A percentile compares a stretch with the other conserved stretches of the same genome.
Evolutionary conservation across 2,797 vertebrate species (phyloP).

Genomic region (Carcharodon carcharias): DNA sequence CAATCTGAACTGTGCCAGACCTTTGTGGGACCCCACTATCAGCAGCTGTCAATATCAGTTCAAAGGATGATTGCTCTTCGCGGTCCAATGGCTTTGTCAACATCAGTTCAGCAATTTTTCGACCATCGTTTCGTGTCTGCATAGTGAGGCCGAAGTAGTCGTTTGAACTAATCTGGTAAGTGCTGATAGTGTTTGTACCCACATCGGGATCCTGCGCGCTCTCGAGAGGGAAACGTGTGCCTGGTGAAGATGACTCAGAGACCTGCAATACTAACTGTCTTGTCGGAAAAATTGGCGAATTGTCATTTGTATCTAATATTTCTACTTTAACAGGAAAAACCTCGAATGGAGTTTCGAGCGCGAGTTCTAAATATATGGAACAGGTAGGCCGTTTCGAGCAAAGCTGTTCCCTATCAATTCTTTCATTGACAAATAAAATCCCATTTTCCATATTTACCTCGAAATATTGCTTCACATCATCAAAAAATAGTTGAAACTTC

Average conservation of each 20-base stretch:
- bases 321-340: constrained; percentile 61
- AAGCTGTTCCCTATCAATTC: constrained; percentile 67
- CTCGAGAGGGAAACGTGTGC: constrained; percentile 60
- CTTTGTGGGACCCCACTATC: constrained; percentile 65
- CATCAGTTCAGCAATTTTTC: constrained; percentile 62
- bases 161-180: constrained; percentile 61
- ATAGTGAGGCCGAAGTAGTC: constrained; percentile 65
- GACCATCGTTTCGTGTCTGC: constrained; percentile 53
- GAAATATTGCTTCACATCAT: too few relatives aligned
- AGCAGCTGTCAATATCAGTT: constrained; percentile 61
- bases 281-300: constrained; percentile 52
- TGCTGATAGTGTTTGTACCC: constrained; percentile 58
- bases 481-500: too few relatives aligned
- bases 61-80: constrained; percentile 59
- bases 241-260: constrained; percentile 52
- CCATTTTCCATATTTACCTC: too few relatives aligned
- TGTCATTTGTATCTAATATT: constrained; percentile 65
- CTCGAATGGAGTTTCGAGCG: constrained; percentile 59
- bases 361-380: constrained; percentile 60
- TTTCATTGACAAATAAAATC: constrained; percentile 46
- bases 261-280: constrained; percentile 53
- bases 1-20: constrained; percentile 61
- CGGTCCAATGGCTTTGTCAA: constrained; percentile 65
- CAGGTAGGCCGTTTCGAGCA: constrained; percentile 58
- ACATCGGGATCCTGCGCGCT: constrained; percentile 61